Base-by-base conservation (phyloP, 2,113 vertebrate species). In the Vanacampus margaritifer region DNA sequence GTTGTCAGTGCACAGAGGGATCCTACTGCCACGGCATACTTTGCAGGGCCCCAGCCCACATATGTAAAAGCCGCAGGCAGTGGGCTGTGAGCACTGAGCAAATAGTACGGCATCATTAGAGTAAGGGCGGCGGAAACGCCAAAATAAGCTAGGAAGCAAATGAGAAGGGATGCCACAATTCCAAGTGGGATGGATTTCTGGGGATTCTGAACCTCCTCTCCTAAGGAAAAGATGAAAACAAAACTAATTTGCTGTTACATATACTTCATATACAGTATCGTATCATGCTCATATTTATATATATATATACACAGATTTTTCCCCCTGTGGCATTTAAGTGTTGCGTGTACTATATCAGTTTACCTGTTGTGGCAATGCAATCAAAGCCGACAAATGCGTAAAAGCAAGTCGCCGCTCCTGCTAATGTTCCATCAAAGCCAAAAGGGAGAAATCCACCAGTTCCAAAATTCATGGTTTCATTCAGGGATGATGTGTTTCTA, bases 91-190 rank as follows among this genome's bases (percentile, higher is more conserved):
- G 81, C 69, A 53, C 91, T 93, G 19, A 94, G 90, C 69, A 92
- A 79, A 80, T 92, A 91, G 77, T 93, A 95, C 0, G 93, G 93
- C 91, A 94, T 93, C 92, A 94, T 92, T 32, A 94, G 82, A 16
- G 93, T 94, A 53, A 95, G 90, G 14, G 93, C 84, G 0, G 93
- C 90, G 50, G 93, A 94, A 37, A 94, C 93, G 0, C 92, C 93
- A 0, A 91, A 93, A 75, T 94, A 95, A 0, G 79, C 86, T 64
- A 94, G 71, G 84, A 94, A 95, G 82, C 93, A 95, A 88, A 94
- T 88, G 56, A 94, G 79, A 43, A 94, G 89, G 7, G 92, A 94
- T 0, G 83, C n/a, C 39, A 94, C 65, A 3, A 94, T 94, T 36
- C 88, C 91, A 0, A 89, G 2, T 1, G 93, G 93, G 68, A 95